Base-by-base conservation (phyloP, 2,888 invertebrate species). In the Thera britannica region DNA sequence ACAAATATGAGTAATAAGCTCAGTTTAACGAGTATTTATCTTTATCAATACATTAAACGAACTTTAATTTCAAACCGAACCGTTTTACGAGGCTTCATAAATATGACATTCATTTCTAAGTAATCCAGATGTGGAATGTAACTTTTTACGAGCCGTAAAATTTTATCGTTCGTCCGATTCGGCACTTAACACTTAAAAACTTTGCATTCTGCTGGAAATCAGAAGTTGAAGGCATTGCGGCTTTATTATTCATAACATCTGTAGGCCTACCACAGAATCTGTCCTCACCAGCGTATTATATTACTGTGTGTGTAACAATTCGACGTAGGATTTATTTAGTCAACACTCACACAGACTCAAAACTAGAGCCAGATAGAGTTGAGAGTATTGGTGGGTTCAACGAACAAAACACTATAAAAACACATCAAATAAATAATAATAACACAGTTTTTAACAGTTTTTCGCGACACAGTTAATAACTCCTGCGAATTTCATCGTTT, bases 71-170 rank as follows among this genome's bases (percentile, higher is more conserved):
- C 55, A 44, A 69, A 66, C 58, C 61, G 62, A 62, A 62, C 68
- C 66, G 70, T 67, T 67, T 76, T 72, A 76, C 73, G 68, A 63
- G 11, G n/a, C 8, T 49, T 66, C 66, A 66, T 70, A 66, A 66
- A 70, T 69, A 69, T 54, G 66, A 64, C 70, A 70, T 66, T 59
- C 66, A 63, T 70, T 54, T 59, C 66, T 54, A 62, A 70, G 70
- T 64, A 67, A 70, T 67, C 70, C 70, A 66, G 70, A 66, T 60
- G 70, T 63, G 59, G 58, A 70, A 70, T 70, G 63, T 63, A 57
- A 70, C 66, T 63, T 70, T 65, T 70, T 70, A 70, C 62, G 58
- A 58, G 38, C 63, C 34, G 34, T 70, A 67, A 70, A 66, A 58
- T 70, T 63, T 70, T 67, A 70, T 66, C 57, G 60, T 54, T 48